Percentiles rank a stretch among this genome's conserved stretches.
Conservation (phyloP, 1,140 invertebrate genomes). For the Dreissena polymorpha region DNA sequence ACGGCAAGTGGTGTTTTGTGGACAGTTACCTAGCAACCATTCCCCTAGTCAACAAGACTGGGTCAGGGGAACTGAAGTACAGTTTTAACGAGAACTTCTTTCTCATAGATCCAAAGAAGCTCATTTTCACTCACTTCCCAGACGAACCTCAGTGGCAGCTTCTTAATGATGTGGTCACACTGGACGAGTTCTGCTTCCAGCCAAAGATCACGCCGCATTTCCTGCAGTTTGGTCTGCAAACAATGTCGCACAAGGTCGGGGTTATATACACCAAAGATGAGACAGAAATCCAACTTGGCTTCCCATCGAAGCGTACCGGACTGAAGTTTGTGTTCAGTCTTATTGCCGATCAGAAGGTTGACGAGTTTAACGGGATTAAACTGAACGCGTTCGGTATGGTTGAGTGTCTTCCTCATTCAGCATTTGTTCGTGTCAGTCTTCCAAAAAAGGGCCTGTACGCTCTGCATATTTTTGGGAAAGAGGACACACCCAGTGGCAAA, state of each 20-base stretch:
- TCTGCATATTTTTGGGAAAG: conserved; percentile 78
- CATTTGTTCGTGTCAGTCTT: conserved; percentile 75
- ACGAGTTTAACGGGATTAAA: conserved; percentile 75
- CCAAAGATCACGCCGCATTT: conserved; percentile 79
- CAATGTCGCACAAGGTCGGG: conserved; percentile 75
- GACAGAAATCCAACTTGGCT: conserved; percentile 71
- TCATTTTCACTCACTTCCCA: conserved; percentile 82
- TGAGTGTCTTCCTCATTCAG: conserved; percentile 71
- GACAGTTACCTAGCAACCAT: conserved; percentile 69
- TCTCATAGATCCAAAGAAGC: conserved; percentile 81
- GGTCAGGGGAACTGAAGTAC: conserved; percentile 59
- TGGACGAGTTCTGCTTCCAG: conserved; percentile 74
- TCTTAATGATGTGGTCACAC: conserved; percentile 58
- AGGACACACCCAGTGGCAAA: conserved; percentile 74
- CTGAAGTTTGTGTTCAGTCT: conserved; percentile 78
- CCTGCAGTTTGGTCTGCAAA: conserved; percentile 78
- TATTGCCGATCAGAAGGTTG: conserved; percentile 69
- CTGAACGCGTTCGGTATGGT: conserved; percentile 77
- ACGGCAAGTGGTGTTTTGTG: conserved; percentile 77
- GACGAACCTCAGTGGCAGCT: conserved; percentile 74
- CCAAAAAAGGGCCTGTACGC: conserved; percentile 76
- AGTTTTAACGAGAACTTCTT: conserved; percentile 78
- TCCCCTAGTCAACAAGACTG: conserved; percentile 50
- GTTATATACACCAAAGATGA: conserved; percentile 72
- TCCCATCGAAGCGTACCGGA: conserved; percentile 66